Evolutionary conservation across 2,888 invertebrate species (phyloP).

Genomic region (Lithosia quadra): DNA sequence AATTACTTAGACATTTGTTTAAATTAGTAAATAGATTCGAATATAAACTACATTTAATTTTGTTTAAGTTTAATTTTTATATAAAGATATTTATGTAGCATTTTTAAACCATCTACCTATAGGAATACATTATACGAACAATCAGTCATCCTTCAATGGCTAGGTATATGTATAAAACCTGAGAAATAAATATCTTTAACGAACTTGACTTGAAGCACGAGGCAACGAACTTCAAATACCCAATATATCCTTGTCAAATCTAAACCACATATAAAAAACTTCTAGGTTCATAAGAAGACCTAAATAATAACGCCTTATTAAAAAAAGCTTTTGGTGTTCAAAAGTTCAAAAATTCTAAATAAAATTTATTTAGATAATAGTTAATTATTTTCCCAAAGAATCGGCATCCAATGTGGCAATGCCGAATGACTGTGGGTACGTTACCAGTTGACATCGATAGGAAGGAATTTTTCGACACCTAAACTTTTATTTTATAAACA

Average conservation of each 20-base stretch:
- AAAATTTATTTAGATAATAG: too few species aligned
- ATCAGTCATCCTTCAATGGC: background rate
- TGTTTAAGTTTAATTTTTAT: background rate
- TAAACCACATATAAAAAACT: background rate
- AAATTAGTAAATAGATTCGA: background rate
- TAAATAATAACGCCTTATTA: background rate
- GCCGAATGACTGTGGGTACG: too few species aligned
- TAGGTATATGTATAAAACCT: background rate
- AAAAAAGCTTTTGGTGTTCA: background rate
- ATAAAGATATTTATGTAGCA: background rate
- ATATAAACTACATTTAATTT: background rate
- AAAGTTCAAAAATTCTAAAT: too few species aligned
- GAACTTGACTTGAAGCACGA: conserved; percentile 29
- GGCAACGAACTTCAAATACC: conserved; percentile 14
- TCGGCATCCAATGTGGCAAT: too few species aligned
- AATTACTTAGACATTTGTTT: conserved; percentile 9
- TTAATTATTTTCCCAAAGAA: too few species aligned
- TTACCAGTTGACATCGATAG: too few species aligned
- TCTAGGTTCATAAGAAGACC: background rate
- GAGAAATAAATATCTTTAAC: conserved; percentile 8
- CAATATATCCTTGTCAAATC: conserved; percentile 16
- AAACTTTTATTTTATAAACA: too few species aligned
- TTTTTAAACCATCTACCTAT: background rate
- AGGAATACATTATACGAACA: background rate
- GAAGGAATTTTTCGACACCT: too few species aligned